Percentiles rank a stretch among this genome's conserved stretches.
Evolutionary conservation across 2,113 vertebrate genomes (phyloP).

Genomic region (Psittacus erithacus): DNA sequence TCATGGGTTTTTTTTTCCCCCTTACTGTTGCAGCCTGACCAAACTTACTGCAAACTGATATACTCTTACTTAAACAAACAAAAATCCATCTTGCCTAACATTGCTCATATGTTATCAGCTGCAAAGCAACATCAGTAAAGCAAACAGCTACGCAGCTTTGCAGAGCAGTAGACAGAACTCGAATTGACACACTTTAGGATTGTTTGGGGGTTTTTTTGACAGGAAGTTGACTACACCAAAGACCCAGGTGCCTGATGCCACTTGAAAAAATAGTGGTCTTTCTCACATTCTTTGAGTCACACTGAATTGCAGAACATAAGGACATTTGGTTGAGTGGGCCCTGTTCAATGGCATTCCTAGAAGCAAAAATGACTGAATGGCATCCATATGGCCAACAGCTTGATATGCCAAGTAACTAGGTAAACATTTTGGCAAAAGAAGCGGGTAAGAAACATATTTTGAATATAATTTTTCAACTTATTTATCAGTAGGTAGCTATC

Average conservation of each 20-base stretch:
- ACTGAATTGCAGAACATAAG: conserved; percentile 40
- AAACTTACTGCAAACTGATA: neutral
- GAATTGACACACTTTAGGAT: neutral
- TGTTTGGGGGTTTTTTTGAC: neutral
- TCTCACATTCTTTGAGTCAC: conserved; percentile 36
- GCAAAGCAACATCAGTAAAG: neutral
- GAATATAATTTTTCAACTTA: conserved; percentile 27
- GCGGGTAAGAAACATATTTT: conserved; percentile 13
- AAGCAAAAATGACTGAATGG: conserved; percentile 67
- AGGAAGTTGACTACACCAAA: conserved; percentile 5
- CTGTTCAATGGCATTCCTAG: conserved; percentile 29
- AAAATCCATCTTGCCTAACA: neutral
- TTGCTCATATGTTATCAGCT: neutral
- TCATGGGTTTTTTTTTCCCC: neutral
- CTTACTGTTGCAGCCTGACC: neutral
- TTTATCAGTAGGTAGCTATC: conserved; percentile 10
- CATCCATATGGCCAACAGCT: conserved; percentile 74
- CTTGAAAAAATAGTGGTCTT: conserved; percentile 15
- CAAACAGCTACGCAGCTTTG: neutral
- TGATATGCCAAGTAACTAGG: conserved; percentile 53
- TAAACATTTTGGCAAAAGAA: conserved; percentile 61
- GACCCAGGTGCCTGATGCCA: neutral
- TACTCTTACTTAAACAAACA: neutral
- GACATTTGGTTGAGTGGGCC: conserved; percentile 73
- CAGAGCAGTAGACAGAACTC: neutral